Evolutionary conservation across 2,797 vertebrate genomes (phyloP), one percentile per base, ranked within the genome.

Genomic region (Xyrichtys novacula): DNA sequence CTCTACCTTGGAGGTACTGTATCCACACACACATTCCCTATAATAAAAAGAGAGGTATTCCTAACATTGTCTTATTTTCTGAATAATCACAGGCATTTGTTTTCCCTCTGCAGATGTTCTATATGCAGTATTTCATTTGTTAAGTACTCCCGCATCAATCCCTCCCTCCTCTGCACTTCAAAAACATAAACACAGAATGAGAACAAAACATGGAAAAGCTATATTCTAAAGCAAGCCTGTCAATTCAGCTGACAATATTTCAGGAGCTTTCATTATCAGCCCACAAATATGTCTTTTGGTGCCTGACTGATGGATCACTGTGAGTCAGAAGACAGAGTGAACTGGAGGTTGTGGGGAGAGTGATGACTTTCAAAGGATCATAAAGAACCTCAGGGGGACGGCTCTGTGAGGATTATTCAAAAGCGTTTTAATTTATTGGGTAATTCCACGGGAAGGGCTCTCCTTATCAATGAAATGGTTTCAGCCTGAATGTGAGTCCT

Each of bases 341-440:
- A 78, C 71, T 68, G 68, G 79, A 86, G 83, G 81, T 91, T 86
- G 80, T 59, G 49, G 57, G 54, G 42, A 90, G 91, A 92, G 78
- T 71, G 85, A 93, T 91, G 85, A 86, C 88, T 91, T 90, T 90
- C 88, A 89, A 90, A 88, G 81, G 85, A 88, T 90, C 88, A 89
- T 93, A 93, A 93, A 92, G 78, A 89, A 92, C 77, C 89, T 86
- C 78, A 7, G 17, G 84, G 90, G 90, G 88, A 90, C 70, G 67
- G 85, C 80, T 85, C 65, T 59, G 52, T 60, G 39, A 76, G 80
- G 82, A 92, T 91, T 91, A 93, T 91, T 91, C 87, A 92, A 87
- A 90, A 88, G 80, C 64, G 60, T 88, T 92, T 89, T 91, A 91
- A 94, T 93, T 89, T 91, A 92, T 93, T 85, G 83, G 79, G 84